phyloP scores from a whole-genome alignment of 2,113 vertebrate genomes.

The Nibea coibor region DNA sequence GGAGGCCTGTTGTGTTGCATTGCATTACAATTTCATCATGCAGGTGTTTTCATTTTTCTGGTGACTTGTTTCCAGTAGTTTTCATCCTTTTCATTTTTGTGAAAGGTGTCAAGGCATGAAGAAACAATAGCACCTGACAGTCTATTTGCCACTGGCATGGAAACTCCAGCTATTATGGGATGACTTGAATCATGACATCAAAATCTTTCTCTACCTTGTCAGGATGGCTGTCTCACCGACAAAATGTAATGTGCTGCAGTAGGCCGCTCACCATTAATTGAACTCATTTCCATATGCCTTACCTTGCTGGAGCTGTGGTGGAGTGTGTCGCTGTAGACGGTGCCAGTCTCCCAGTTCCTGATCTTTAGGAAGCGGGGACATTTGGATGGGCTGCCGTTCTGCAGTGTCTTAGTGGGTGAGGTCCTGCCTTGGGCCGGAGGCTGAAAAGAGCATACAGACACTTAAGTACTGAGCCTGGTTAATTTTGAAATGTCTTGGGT shows the following conservation, averaged over 20 bases:
- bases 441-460: constrained; percentile 75
- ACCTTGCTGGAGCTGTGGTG: constrained; percentile 91
- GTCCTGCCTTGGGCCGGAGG: constrained; percentile 73
- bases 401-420: constrained; percentile 87
- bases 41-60: background rate
- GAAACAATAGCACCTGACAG: background rate
- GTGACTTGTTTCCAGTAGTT: constrained; percentile 10
- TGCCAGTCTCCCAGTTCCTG: constrained; percentile 95
- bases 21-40: constrained; percentile 38
- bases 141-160: background rate
- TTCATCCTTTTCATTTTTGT: background rate
- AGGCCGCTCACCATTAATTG: background rate
- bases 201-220: background rate
- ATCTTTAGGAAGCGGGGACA: constrained; percentile 94
- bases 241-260: constrained; percentile 6
- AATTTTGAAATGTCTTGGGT: constrained; percentile 19
- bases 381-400: constrained; percentile 93
- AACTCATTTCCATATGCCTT: constrained; percentile 54
- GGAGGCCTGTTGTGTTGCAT: background rate
- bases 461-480: constrained; percentile 1
- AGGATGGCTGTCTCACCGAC: background rate
- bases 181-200: constrained; percentile 7
- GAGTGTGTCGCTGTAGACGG: constrained; percentile 89
- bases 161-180: background rate
- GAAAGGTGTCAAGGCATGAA: background rate